A percentile compares a stretch with the other conserved stretches of the same genome.
These are phyloP conservation scores for Cataglyphis altisquamis DNA, from an alignment of 2,888 invertebrate species.

Conservation along the genomic window DNA sequence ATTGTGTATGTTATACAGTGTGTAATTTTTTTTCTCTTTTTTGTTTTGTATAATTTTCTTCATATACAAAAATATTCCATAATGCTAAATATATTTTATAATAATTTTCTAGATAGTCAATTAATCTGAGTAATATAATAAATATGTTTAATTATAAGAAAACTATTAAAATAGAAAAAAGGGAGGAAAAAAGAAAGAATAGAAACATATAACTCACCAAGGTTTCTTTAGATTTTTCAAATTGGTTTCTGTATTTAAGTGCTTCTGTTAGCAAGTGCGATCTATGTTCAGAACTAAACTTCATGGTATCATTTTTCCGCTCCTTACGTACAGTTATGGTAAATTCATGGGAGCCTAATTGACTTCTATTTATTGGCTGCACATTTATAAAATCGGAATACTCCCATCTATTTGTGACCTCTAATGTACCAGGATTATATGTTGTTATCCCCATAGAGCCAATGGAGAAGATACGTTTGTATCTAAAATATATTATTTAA, in stretches of 20 bases:
- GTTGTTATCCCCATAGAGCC: slow-evolving; percentile 98
- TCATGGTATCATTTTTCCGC: slow-evolving; percentile 97
- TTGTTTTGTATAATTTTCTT: neutral
- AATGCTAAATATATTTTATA: neutral
- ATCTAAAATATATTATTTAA: slow-evolving; percentile 87
- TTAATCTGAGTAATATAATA: neutral
- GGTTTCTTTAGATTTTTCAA: slow-evolving; percentile 93
- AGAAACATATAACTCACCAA: slow-evolving; percentile 88
- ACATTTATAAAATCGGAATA: slow-evolving; percentile 93
- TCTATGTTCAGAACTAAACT: slow-evolving; percentile 98
- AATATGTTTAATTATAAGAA: slow-evolving; percentile 7
- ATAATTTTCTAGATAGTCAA: neutral
- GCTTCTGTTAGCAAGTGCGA: slow-evolving; percentile 97
- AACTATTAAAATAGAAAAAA: neutral
- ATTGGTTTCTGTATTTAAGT: slow-evolving; percentile 92
- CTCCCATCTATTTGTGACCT: slow-evolving; percentile 97
- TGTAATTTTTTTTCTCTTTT: slow-evolving; percentile 2
- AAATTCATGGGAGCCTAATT: slow-evolving; percentile 89
- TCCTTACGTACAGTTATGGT: slow-evolving; percentile 95
- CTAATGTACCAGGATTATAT: slow-evolving; percentile 96
- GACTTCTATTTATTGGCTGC: slow-evolving; percentile 87
- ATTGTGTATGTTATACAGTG: neutral
- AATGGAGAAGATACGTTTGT: slow-evolving; percentile 98
- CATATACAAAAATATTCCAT: neutral
- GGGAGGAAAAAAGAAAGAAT: neutral